Evolutionary conservation across 2,113 vertebrate species (phyloP), one percentile per base, ranked within the genome.

Genomic region (Mormyrus lacerda): DNA sequence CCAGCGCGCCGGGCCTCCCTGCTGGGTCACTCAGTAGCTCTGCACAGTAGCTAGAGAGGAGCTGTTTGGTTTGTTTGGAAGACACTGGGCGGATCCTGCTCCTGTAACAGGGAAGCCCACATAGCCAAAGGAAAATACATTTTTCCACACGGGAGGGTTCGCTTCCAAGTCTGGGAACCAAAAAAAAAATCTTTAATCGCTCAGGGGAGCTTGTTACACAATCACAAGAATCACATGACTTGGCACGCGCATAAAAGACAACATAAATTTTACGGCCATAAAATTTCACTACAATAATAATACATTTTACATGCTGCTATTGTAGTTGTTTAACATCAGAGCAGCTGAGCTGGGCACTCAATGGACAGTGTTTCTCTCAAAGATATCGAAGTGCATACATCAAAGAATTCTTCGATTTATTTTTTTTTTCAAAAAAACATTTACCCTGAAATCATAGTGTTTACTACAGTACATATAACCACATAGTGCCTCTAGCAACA

Each of bases 141-240:
- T 91, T 76, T 76, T 89, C 89, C 53, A 89, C 65, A 6, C 85
- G 89, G 87, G 88, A 91, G 91, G 87, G 91, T 91, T 92, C 91
- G 90, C 89, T 92, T 91, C 91, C 91, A 91, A 85, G 89, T 88
- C 6, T 47, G 44, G 73, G 19, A 42, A 79, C 11, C 48, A 1
- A 87, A 93, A 89, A 86, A 85, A 91, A 89, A 48, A 83, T 76
- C 89, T 91, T 90, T 88, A 79, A 79, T 79, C 35, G 1, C 35
- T 79, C 4, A 69, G 27, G 61, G 42, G 6, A 79, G 31, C 35
- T 90, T 69, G 21, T 61, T 69, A 3, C 17, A 69, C 17, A 65
- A 27, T 88, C 42, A 65, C 87, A 88, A 69, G 31, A 47, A 27
- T 88, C 55, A 47, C 87, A 88, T 47, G 55, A 27, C 58, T 61